Percentiles rank a stretch among this genome's conserved stretches.
phyloP scores from a whole-genome alignment of 1,140 invertebrate genomes.

The Drosophila jambulina region DNA sequence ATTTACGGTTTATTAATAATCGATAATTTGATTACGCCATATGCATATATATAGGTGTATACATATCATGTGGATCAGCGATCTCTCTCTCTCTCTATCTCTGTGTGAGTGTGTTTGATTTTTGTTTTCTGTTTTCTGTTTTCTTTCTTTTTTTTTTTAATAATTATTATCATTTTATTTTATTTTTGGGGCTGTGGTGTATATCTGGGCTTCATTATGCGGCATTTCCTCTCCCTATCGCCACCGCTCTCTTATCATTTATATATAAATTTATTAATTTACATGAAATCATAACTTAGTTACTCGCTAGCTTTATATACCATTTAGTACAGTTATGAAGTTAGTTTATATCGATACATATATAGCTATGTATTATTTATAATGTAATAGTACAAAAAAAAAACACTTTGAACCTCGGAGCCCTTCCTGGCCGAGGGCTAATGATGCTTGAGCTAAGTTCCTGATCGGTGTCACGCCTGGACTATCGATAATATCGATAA shows the following conservation, averaged over 20 bases:
- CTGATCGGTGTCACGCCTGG: conserved; percentile 46
- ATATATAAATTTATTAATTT: conserved; percentile 65
- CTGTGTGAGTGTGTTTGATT: not conserved
- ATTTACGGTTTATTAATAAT: conserved; percentile 75
- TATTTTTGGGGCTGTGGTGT: conserved; percentile 34
- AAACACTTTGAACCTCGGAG: conserved; percentile 17
- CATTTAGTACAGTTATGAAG: conserved; percentile 63
- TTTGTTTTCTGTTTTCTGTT: too few relatives aligned
- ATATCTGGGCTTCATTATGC: conserved; percentile 41
- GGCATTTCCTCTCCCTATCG: conserved; percentile 29
- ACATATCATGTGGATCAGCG: conserved; percentile 77
- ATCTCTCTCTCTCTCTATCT: conserved; percentile 21
- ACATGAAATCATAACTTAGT: conserved; percentile 76
- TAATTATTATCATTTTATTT: conserved; percentile 58
- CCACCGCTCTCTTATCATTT: conserved; percentile 18
- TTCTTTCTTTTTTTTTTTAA: conserved; percentile 25
- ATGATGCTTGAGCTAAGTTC: conserved; percentile 61
- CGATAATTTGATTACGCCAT: conserved; percentile 80
- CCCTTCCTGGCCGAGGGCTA: conserved; percentile 3
- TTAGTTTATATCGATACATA: conserved; percentile 45
- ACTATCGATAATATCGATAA: conserved; percentile 36
- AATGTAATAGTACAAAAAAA: conserved; percentile 54
- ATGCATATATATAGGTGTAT: conserved; percentile 69
- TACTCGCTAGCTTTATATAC: conserved; percentile 73
- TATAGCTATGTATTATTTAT: conserved; percentile 42